Evolutionary conservation across 2,113 vertebrate species (phyloP).

Genomic region (Gymnogyps californianus): DNA sequence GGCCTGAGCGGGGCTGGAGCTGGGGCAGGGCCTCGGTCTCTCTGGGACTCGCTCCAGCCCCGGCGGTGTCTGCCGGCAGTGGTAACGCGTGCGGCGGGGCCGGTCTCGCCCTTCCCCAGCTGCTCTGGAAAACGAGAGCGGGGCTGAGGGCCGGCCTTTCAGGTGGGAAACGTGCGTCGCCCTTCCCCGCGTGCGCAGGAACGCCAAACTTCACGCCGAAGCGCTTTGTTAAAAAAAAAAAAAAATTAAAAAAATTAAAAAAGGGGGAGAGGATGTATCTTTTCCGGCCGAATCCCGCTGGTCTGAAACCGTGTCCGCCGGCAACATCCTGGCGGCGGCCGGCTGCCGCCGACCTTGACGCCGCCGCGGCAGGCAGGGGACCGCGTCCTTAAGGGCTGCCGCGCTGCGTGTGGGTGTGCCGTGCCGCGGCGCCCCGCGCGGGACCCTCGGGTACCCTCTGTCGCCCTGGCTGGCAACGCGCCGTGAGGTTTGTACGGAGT

Average conservation of each 20-base stretch:
- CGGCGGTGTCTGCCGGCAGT: background rate
- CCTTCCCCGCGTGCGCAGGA: background rate
- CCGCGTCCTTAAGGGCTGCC: background rate
- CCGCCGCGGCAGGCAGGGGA: background rate
- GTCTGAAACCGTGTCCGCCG: background rate
- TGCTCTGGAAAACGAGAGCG: background rate
- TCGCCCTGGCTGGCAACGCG: accelerated
- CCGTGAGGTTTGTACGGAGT: accelerated
- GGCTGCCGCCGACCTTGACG: background rate
- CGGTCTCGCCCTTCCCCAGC: background rate
- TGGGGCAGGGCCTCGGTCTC: background rate
- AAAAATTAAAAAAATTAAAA: accelerated
- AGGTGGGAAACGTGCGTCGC: background rate
- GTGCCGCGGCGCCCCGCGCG: background rate
- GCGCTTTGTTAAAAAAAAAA: background rate
- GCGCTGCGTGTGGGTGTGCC: background rate
- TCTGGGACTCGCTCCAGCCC: background rate
- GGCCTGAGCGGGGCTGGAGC: too few relatives aligned
- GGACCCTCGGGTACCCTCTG: accelerated
- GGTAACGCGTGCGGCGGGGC: background rate
- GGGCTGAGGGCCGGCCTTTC: background rate
- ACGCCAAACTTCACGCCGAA: background rate
- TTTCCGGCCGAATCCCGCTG: too few relatives aligned
- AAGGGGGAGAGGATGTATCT: accelerated
- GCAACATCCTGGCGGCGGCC: background rate